Evolutionary conservation across 2,113 vertebrate genomes (phyloP), one percentile per base, ranked within the genome.

Genomic region (Paramisgurnus dabryanus): DNA sequence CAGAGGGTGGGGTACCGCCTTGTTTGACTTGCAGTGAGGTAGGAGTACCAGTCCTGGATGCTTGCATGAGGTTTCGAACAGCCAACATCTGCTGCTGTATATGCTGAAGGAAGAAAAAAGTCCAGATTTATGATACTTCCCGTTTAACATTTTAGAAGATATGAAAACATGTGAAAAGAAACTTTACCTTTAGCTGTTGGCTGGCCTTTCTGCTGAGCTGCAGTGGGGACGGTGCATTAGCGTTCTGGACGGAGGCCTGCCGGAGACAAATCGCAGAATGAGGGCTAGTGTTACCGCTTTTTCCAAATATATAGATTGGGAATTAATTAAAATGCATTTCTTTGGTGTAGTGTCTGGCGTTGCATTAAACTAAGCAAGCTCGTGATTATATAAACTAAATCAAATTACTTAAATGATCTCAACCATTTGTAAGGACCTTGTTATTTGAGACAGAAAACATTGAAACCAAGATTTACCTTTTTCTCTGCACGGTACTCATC

Each of bases 401-500:
- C 4, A 50, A 13, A 50, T 53, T 4, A 34, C 27, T 34, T 1
- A 34, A 34, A 34, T 34, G 27, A 2, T 34, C 27, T 3, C 27
- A 34, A 34, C 27, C 27, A 34, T 34, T 22, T 34, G 3, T 34
- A 45, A 45, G 43, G 43, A 45, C 43, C 8, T 3, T 8, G 8
- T 3, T 8, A 45, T 45, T 45, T 45, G 1, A 45, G 8, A 45
- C 43, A 45, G 6, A 45, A 34, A 34, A 34, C 27, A 34, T 34
- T 34, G 8, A 9, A 50, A 50, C 49, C 53, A 57, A 6, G 6
- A 7, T 17, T 15, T 57, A 91, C 93, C 92, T 91, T 94, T 91
- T 98, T 96, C 88, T 98, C 96, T 1, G 96, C 96, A 91, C 96
- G 94, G 76, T 96, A 98, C 80, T 98, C 96, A n/a, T 93, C 96